Conservation (phyloP, 2,797 vertebrate species). For the Oryzias sinensis region DNA sequence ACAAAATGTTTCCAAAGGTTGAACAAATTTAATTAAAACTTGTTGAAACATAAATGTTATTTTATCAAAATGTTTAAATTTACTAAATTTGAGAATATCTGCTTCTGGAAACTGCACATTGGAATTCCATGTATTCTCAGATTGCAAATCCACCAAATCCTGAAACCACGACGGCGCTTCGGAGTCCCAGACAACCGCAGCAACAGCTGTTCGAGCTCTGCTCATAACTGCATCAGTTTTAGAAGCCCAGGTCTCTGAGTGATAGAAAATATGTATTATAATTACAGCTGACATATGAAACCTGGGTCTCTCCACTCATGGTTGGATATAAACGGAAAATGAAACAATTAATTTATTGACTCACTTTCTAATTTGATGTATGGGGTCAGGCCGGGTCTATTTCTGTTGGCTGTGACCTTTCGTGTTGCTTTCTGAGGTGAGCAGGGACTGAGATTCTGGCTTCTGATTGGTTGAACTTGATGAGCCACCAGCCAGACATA, state of each 20-base stretch:
- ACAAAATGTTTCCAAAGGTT: no score
- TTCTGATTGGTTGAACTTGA: slow-evolving; percentile 45
- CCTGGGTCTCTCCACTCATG: slow-evolving; percentile 31
- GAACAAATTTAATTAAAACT: no score
- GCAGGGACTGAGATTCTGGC: slow-evolving; percentile 10
- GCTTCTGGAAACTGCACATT: no score
- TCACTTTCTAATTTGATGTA: slow-evolving; percentile 50
- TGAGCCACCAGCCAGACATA: slow-evolving; percentile 28
- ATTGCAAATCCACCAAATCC: no score
- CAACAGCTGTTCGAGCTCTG: slow-evolving; percentile 1
- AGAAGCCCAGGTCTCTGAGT: slow-evolving; percentile 23
- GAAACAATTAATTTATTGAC: slow-evolving; percentile 34
- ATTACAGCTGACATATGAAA: slow-evolving; percentile 50
- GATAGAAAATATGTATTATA: slow-evolving; percentile 50
- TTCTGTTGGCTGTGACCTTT: slow-evolving; percentile 39
- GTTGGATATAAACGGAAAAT: slow-evolving; percentile 37
- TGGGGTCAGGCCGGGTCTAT: slow-evolving; percentile 16
- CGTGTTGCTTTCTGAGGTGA: slow-evolving; percentile 29
- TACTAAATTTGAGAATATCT: no score
- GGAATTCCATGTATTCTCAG: no score
- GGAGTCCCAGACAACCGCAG: neutral
- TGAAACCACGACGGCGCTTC: neutral
- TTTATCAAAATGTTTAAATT: no score
- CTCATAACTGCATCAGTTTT: slow-evolving; percentile 12
- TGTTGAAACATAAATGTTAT: no score